phyloP scores from a whole-genome alignment of 2,888 invertebrate species.

The Drosophila borborema region DNA sequence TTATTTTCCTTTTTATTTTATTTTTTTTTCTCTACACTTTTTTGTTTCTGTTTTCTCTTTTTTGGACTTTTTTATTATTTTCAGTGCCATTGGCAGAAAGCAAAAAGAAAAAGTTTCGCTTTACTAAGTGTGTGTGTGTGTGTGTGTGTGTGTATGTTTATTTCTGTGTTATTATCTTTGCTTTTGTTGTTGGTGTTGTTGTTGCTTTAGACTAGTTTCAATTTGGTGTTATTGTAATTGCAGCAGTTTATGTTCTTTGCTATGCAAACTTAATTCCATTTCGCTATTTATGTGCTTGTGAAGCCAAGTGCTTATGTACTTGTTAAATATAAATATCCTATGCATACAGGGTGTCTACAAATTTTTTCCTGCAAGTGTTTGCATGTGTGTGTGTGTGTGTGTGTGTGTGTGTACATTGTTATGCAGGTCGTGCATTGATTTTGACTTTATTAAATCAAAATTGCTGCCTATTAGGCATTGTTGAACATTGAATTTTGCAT shows the following conservation, averaged over 20 bases:
- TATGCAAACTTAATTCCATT: constrained; percentile 83
- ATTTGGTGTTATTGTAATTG: constrained; percentile 75
- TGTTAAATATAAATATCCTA: constrained; percentile 65
- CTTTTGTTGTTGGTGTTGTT: constrained; percentile 22
- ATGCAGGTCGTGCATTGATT: constrained; percentile 27
- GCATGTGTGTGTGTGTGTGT: not conserved
- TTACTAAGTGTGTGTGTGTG: constrained; percentile 13
- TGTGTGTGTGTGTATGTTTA: constrained; percentile 19
- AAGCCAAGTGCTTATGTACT: constrained; percentile 75
- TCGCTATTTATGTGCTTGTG: constrained; percentile 78
- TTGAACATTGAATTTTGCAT: constrained; percentile 21
- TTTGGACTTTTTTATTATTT: constrained; percentile 24
- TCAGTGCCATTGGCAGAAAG: constrained; percentile 53
- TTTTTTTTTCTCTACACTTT: constrained; percentile 15
- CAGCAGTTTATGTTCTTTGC: constrained; percentile 78
- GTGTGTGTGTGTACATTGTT: constrained; percentile 14
- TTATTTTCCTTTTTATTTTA: constrained; percentile 32
- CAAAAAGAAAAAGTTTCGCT: constrained; percentile 30
- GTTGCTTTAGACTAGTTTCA: constrained; percentile 61
- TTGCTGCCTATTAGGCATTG: constrained; percentile 30
- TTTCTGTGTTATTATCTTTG: constrained; percentile 37
- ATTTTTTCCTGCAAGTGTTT: not conserved
- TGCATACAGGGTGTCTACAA: constrained; percentile 64
- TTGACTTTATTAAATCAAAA: constrained; percentile 43
- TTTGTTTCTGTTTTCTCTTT: constrained; percentile 21